These are phyloP conservation scores for Emmelina monodactyla DNA, from an alignment of 2,888 invertebrate genomes.

Conservation along the genomic window DNA sequence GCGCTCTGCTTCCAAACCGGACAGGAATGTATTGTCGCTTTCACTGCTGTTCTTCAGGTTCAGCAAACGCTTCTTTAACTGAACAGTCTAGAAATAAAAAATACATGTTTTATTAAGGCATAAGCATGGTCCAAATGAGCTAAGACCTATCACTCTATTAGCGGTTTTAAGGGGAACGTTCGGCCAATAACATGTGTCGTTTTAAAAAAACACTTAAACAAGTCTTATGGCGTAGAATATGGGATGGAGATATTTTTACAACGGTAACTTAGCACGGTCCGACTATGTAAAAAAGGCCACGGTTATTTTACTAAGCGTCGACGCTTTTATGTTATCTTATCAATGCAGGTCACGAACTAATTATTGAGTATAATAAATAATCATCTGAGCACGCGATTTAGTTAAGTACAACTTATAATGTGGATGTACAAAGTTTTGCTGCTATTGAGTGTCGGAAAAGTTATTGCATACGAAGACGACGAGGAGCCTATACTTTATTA, in stretches of 20 bases:
- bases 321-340: slow-evolving; percentile 39
- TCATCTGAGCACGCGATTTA: slow-evolving; percentile 4
- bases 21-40: slow-evolving; percentile 68
- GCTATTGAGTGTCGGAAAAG: slow-evolving; percentile 20
- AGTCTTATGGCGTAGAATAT: slow-evolving; percentile 3
- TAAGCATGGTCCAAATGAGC: background rate
- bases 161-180: too few species aligned
- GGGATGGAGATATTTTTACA: too few species aligned
- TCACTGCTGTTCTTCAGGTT: slow-evolving; percentile 56
- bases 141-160: too few species aligned
- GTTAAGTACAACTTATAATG: slow-evolving; percentile 24
- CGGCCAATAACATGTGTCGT: too few species aligned
- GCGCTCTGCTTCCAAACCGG: slow-evolving; percentile 71
- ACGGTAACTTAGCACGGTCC: too few species aligned
- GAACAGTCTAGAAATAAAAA: slow-evolving; percentile 68
- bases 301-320: too few species aligned
- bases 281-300: too few species aligned
- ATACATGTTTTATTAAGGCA: background rate
- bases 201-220: too few species aligned
- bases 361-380: slow-evolving; percentile 8
- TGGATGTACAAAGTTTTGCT: slow-evolving; percentile 24
- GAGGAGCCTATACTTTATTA: slow-evolving; percentile 42
- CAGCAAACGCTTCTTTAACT: slow-evolving; percentile 52
- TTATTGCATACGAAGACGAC: slow-evolving; percentile 20
- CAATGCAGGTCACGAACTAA: slow-evolving; percentile 31